Conservation (phyloP, 2,797 vertebrate genomes). For the Enteromius thamalakanensis region DNA sequence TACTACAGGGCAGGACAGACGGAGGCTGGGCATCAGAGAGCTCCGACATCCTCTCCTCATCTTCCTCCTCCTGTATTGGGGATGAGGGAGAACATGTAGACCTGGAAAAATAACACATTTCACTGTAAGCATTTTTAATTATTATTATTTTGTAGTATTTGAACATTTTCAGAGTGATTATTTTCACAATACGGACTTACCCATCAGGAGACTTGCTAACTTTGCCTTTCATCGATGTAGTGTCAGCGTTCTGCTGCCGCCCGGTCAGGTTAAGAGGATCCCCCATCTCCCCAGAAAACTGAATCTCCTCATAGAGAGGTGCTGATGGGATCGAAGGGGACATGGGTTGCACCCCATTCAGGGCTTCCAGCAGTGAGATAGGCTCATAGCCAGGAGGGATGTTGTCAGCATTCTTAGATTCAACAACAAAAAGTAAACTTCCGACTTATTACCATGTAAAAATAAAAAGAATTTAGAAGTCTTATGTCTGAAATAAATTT, state of each 20-base stretch:
- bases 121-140: neutral
- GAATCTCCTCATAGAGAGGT: slow-evolving; percentile 94
- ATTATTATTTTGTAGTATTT: neutral
- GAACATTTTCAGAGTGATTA: neutral
- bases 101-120: slow-evolving; percentile 68
- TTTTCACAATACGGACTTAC: slow-evolving; percentile 70
- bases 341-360: slow-evolving; percentile 89
- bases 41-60: slow-evolving; percentile 93
- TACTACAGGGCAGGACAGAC: slow-evolving; percentile 77
- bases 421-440: slow-evolving; percentile 1
- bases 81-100: slow-evolving; percentile 90
- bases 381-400: slow-evolving; percentile 96
- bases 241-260: slow-evolving; percentile 83
- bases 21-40: slow-evolving; percentile 82
- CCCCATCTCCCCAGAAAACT: slow-evolving; percentile 84
- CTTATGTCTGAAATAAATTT: too few species aligned
- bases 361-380: slow-evolving; percentile 93
- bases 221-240: slow-evolving; percentile 85
- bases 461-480: neutral
- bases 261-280: slow-evolving; percentile 71
- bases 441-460: neutral
- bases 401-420: slow-evolving; percentile 86
- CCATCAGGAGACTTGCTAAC: slow-evolving; percentile 94
- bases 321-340: slow-evolving; percentile 88
- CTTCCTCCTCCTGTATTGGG: slow-evolving; percentile 91